These are phyloP conservation scores for Alethe diademata DNA, from an alignment of 2,113 vertebrate species.

Conservation along the genomic window DNA sequence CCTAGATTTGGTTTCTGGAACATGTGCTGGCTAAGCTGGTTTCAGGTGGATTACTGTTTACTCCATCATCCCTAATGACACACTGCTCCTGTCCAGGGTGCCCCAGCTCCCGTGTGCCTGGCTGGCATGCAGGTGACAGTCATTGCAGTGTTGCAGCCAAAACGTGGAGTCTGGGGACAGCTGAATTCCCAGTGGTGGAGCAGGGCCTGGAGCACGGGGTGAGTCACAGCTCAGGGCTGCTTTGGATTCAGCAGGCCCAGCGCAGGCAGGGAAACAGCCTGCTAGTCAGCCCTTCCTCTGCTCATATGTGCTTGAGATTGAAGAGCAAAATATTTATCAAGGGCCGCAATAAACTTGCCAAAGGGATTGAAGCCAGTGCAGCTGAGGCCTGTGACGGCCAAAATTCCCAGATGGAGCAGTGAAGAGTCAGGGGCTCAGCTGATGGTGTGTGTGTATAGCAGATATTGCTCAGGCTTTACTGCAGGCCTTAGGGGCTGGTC, in stretches of 20 bases:
- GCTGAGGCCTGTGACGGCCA: neutral
- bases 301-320: neutral
- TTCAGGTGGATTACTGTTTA: slow-evolving; percentile 49
- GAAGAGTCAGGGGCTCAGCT: neutral
- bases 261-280: neutral
- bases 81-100: neutral
- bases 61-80: slow-evolving; percentile 19
- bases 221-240: neutral
- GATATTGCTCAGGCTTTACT: neutral
- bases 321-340: neutral
- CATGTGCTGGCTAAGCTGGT: slow-evolving; percentile 28
- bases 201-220: neutral
- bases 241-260: neutral
- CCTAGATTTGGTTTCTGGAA: neutral
- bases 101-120: neutral
- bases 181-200: neutral
- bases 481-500: neutral
- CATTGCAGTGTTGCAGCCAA: neutral
- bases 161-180: accelerated
- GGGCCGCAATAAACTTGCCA: neutral
- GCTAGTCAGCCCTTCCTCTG: neutral
- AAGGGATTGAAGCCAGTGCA: neutral
- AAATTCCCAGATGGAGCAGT: neutral
- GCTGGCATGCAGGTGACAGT: neutral
- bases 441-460: neutral